A percentile compares a stretch with the other conserved stretches of the same genome.
Conservation (phyloP, 2,113 vertebrate species). For the Poicephalus meyeri region DNA sequence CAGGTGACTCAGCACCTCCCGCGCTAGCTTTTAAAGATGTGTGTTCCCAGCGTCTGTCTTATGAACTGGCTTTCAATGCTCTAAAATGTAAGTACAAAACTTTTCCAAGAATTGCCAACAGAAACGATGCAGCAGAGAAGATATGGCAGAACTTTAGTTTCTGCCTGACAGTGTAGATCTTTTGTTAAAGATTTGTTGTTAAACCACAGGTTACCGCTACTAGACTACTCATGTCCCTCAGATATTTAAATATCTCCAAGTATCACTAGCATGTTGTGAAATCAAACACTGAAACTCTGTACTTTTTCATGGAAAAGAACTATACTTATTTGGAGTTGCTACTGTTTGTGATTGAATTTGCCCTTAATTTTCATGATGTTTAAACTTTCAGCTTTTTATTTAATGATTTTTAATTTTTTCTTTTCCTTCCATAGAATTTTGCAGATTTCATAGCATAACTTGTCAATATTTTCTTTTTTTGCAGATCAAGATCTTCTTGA, state of each 20-base stretch:
- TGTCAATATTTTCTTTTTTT: constrained; percentile 31
- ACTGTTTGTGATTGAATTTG: background rate
- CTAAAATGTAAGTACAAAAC: constrained; percentile 87
- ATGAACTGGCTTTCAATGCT: constrained; percentile 86
- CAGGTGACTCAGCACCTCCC: constrained; percentile 26
- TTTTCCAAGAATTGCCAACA: background rate
- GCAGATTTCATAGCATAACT: background rate
- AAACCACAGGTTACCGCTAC: background rate
- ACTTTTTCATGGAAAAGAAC: background rate
- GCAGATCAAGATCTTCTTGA: constrained; percentile 92
- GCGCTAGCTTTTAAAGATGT: constrained; percentile 69
- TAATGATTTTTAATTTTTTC: background rate
- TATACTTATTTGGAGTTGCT: background rate
- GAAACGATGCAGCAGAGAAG: background rate
- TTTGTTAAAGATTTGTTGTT: background rate
- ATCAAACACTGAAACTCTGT: background rate
- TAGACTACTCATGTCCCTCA: background rate
- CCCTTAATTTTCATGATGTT: background rate
- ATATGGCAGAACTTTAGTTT: background rate
- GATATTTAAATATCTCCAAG: background rate
- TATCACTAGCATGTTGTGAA: background rate
- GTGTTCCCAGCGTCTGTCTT: constrained; percentile 66
- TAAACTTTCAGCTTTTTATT: background rate
- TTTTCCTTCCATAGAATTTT: background rate
- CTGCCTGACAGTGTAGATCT: background rate